Base-by-base conservation (phyloP, 92 coral and sea anemone genomes). In the Phenganax stokvisi region DNA sequence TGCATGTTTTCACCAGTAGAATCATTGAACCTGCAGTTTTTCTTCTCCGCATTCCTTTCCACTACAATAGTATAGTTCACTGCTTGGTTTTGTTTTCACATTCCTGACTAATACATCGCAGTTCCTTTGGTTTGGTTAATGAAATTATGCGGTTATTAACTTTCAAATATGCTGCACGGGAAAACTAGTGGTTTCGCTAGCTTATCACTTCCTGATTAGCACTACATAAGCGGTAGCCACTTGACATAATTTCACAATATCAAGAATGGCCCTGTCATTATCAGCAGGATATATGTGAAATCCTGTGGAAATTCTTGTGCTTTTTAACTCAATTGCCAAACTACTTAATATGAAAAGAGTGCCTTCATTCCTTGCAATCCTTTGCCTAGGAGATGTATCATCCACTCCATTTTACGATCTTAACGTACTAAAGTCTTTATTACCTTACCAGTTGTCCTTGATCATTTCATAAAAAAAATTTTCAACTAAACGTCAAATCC, bases 161-260 rank as follows among this genome's bases (percentile, higher is more conserved):
- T 44, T 44, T 64, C 70, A 64, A 64, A 64, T 64, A 64, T 17
- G 70, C 8, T 30, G 27, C 30, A 44, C 70, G 6, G 12, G 54
- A 68, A 68, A 44, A 30, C 73, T 16, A 30, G 54, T 68, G 73
- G 54, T 68, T 68, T 68, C 37, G 16, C 54, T 68, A 4, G 31
- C 67, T 53, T 51, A 68, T 20, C 47, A 65, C 57, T 75, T 75
- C 80, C 80, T 75, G 78, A 51, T 73, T 17, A 73, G 9, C 78
- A 52, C 71, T 27, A 73, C 51, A 75, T 75, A 54, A 75, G 80
- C 31, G 80, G 57, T 75, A 58, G 47, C 16, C 80, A 54, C 80
- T 75, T 75, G 64, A 75, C 0, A 17, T 68, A 68, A 68, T 68
- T 37, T 68, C 54, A 44, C 73, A 68, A 68, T 68, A 44, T 68